phyloP scores from a whole-genome alignment of 2,113 vertebrate species.

The Syngnathoides biaculeatus region DNA sequence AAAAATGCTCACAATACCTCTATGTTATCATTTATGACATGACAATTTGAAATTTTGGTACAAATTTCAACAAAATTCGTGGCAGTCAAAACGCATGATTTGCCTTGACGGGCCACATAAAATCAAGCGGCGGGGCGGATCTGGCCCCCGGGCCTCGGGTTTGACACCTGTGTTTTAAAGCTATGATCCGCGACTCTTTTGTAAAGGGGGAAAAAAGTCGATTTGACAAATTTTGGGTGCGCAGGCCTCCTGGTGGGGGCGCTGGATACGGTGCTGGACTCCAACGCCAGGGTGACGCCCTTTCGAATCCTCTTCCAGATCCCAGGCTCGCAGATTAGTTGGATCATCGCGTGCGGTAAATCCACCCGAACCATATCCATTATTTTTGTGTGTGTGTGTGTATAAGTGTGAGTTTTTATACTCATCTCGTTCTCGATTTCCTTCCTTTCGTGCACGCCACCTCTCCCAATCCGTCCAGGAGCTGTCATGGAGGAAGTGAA shows the following conservation, averaged over 20 bases:
- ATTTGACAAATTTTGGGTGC: constrained; percentile 2
- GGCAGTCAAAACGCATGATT: too few relatives aligned
- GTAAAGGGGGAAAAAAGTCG: too few relatives aligned
- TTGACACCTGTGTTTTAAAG: too few relatives aligned
- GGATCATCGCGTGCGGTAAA: constrained; percentile 95
- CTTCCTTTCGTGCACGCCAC: not conserved
- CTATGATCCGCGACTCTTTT: too few relatives aligned
- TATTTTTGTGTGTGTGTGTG: not conserved
- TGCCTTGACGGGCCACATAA: too few relatives aligned
- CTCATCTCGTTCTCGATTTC: constrained; percentile 20
- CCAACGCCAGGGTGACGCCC: constrained; percentile 85
- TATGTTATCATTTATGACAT: too few relatives aligned
- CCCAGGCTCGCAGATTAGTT: constrained; percentile 90
- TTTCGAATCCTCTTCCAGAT: constrained; percentile 93
- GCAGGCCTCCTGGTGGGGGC: constrained; percentile 93
- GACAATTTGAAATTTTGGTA: too few relatives aligned
- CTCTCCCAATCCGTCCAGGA: constrained; percentile 64
- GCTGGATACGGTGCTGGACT: constrained; percentile 90
- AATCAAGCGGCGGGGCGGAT: too few relatives aligned
- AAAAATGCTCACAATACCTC: too few relatives aligned
- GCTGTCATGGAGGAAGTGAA: constrained; percentile 88
- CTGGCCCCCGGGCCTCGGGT: too few relatives aligned
- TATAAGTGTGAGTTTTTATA: not conserved
- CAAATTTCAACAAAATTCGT: too few relatives aligned
- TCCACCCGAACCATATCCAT: not conserved